These are phyloP conservation scores for Hassar affinis DNA, from an alignment of 2,113 vertebrate genomes.

Conservation along the genomic window DNA sequence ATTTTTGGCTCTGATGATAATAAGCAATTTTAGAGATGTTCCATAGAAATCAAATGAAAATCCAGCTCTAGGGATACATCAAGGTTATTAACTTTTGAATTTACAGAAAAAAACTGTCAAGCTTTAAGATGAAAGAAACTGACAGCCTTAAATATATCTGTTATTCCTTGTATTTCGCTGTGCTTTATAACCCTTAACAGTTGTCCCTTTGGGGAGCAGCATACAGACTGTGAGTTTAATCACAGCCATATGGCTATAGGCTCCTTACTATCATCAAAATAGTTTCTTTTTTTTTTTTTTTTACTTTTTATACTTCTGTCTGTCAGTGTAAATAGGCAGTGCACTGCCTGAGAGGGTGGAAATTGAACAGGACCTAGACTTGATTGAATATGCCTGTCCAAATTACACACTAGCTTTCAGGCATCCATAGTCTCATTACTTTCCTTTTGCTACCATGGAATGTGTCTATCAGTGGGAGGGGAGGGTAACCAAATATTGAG, in stretches of 20 bases:
- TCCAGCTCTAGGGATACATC: background rate
- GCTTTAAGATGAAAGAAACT: background rate
- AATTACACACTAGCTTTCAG: constrained; percentile 65
- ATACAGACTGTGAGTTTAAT: constrained; percentile 52
- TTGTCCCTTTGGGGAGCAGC: constrained; percentile 9
- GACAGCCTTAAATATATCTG: background rate
- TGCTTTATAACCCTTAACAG: constrained; percentile 22
- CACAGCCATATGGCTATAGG: constrained; percentile 42
- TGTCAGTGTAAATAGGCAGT: constrained; percentile 64
- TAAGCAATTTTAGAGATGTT: background rate
- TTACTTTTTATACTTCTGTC: constrained; percentile 52
- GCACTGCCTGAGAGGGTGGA: constrained; percentile 49
- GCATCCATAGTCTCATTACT: constrained; percentile 64
- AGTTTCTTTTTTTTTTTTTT: constrained; percentile 28
- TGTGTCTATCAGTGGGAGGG: constrained; percentile 54
- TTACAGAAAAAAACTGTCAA: background rate
- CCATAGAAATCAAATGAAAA: background rate
- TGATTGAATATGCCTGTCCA: constrained; percentile 71
- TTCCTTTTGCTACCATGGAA: constrained; percentile 54
- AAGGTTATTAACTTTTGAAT: background rate
- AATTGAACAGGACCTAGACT: constrained; percentile 67
- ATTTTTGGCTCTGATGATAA: background rate
- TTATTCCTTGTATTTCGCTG: background rate
- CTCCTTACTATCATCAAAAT: constrained; percentile 47
- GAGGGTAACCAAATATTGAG: constrained; percentile 56